Conservation (phyloP, 2,113 vertebrate genomes). For the Lutjanus erythropterus region DNA sequence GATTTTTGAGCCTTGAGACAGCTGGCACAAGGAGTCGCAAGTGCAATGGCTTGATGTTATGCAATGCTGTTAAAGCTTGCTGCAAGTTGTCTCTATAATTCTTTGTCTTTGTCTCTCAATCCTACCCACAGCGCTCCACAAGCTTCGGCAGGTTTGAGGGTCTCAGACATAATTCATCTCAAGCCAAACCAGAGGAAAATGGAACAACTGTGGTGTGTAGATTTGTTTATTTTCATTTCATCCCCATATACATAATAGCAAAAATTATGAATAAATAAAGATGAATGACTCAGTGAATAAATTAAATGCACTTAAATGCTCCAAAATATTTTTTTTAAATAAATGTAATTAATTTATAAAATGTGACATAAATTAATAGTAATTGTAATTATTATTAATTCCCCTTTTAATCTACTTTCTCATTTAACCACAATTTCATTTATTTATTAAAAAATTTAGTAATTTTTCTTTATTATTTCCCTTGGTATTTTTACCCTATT, state of each 20-base stretch:
- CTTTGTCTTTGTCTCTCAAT: conserved; percentile 26
- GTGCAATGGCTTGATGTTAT: background rate
- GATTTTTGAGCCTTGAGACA: background rate
- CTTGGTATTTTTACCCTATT: too few species aligned
- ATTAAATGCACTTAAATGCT: too few species aligned
- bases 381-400: too few species aligned
- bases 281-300: too few species aligned
- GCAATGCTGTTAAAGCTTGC: background rate
- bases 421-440: too few species aligned
- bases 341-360: too few species aligned
- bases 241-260: background rate
- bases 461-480: too few species aligned
- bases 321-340: too few species aligned
- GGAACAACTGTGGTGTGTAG: conserved; percentile 79
- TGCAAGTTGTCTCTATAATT: background rate
- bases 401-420: too few species aligned
- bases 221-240: background rate
- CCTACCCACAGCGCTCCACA: conserved; percentile 86
- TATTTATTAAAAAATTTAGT: too few species aligned
- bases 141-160: conserved; percentile 92
- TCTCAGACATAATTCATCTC: conserved; percentile 81
- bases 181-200: conserved; percentile 85
- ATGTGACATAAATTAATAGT: too few species aligned
- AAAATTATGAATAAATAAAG: too few species aligned
- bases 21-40: background rate